These are phyloP conservation scores for Apantesis nais DNA, from an alignment of 2,888 invertebrate species.

Conservation along the genomic window DNA sequence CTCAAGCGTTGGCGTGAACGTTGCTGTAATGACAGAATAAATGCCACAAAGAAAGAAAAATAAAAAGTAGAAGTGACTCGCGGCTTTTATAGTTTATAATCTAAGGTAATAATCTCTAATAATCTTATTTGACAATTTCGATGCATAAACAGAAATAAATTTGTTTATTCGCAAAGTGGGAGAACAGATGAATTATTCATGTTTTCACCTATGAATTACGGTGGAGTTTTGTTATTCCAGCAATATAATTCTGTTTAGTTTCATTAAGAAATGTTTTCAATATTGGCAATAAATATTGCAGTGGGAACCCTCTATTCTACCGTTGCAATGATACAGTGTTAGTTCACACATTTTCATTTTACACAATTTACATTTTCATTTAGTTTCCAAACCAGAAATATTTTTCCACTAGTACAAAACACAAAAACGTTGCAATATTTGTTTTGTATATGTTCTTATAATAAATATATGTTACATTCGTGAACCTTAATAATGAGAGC, in stretches of 20 bases:
- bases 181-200: not conserved
- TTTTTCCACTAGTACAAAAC: not conserved
- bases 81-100: too few relatives aligned
- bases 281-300: not conserved
- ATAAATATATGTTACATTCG: too few relatives aligned
- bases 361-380: too few relatives aligned
- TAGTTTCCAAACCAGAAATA: not conserved
- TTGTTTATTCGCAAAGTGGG: too few relatives aligned
- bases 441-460: too few relatives aligned
- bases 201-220: not conserved
- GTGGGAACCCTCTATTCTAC: not conserved
- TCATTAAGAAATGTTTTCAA: not conserved
- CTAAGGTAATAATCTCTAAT: too few relatives aligned
- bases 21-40: too few relatives aligned
- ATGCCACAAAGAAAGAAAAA: too few relatives aligned
- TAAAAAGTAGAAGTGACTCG: not conserved
- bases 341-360: too few relatives aligned
- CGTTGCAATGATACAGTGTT: not conserved
- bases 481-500: too few relatives aligned
- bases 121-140: not conserved
- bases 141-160: not conserved
- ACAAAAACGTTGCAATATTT: too few relatives aligned
- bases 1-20: too few relatives aligned
- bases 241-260: not conserved
- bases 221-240: not conserved